Percentiles rank a stretch among this genome's conserved stretches.
Conservation (phyloP, 1,140 invertebrate species). For the Drosophila virilis region DNA sequence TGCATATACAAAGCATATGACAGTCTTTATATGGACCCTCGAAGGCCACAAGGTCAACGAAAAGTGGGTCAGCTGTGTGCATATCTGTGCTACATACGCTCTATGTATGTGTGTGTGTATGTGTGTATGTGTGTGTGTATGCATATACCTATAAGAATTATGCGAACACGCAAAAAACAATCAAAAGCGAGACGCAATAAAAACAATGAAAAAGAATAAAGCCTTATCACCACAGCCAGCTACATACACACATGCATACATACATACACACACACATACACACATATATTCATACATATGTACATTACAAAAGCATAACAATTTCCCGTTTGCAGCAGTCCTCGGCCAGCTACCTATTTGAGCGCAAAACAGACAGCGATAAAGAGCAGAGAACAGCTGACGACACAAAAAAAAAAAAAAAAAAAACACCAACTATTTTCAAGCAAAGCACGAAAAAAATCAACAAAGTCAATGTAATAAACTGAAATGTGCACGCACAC, state of each 20-base stretch:
- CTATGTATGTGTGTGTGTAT: slow-evolving; percentile 5
- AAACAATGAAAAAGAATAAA: slow-evolving; percentile 22
- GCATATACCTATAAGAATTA: slow-evolving; percentile 31
- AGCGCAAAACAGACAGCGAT: slow-evolving; percentile 47
- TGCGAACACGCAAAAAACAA: slow-evolving; percentile 37
- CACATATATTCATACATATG: background rate
- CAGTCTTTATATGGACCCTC: slow-evolving; percentile 32
- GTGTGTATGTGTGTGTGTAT: background rate
- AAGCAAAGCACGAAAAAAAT: slow-evolving; percentile 34
- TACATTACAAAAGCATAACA: slow-evolving; percentile 23
- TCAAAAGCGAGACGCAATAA: slow-evolving; percentile 47
- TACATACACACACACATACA: background rate
- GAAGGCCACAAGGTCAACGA: slow-evolving; percentile 68
- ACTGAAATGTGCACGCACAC: slow-evolving; percentile 30
- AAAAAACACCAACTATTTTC: slow-evolving; percentile 24
- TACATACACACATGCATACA: background rate
- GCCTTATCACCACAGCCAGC: slow-evolving; percentile 24
- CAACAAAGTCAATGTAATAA: slow-evolving; percentile 25
- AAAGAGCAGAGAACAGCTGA: slow-evolving; percentile 65
- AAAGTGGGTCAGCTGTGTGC: slow-evolving; percentile 74
- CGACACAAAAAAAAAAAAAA: slow-evolving; percentile 39
- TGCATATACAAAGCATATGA: background rate
- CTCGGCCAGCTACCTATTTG: slow-evolving; percentile 20
- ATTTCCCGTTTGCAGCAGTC: slow-evolving; percentile 47
- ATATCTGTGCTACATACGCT: slow-evolving; percentile 53